Base-by-base conservation (phyloP, 2,113 vertebrate species). In the Oxyruncus cristatus region DNA sequence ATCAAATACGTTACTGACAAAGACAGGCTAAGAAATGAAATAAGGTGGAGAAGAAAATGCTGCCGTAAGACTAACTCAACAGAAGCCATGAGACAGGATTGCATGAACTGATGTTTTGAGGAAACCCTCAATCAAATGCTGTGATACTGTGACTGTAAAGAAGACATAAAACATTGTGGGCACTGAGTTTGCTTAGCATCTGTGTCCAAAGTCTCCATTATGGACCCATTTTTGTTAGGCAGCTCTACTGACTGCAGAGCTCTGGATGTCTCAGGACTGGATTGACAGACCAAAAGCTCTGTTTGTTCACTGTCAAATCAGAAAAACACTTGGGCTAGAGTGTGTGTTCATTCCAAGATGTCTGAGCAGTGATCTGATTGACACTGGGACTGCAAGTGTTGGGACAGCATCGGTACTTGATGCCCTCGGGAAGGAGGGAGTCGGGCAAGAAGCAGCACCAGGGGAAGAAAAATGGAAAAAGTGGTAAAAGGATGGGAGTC, bases 381-480 rank as follows among this genome's bases (percentile, higher is more conserved):
- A 0, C 0, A 3, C 14, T 20, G 58, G n/a, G 22, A 41, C 32
- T 2, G 3, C 30, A 11, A 32, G 21, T 6, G 1, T 2, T 1
- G 2, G 15, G 32, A 30, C 17, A n/a, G 8, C 39, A 33, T 18
- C 0, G 0, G 22, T 41, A 12, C 33, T 39, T n/a, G 41, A 61
- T 41, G n/a, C 14, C 11, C 61, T 23, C 44, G 27, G 41, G 17
- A 58, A 53, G 21, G 37, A 42, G 17, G 50, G 7, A 12, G 37
- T 1, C 1, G 77, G 56, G 76, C n/a, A 67, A 61, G 39, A 47
- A 62, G 42, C 5, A 27, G 47, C 2, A 0, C 24, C 39, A 37
- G 33, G 14, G 9, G n/a, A 26, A 68, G 6, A 37, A 46, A 53
- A 58, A 63, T 28, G 17, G 21, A 16, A 66, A 58, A 39, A 1